A percentile compares a stretch with the other conserved stretches of the same genome.
These are phyloP conservation scores for Agelaius phoeniceus DNA, from an alignment of 2,113 vertebrate species.

Conservation along the genomic window DNA sequence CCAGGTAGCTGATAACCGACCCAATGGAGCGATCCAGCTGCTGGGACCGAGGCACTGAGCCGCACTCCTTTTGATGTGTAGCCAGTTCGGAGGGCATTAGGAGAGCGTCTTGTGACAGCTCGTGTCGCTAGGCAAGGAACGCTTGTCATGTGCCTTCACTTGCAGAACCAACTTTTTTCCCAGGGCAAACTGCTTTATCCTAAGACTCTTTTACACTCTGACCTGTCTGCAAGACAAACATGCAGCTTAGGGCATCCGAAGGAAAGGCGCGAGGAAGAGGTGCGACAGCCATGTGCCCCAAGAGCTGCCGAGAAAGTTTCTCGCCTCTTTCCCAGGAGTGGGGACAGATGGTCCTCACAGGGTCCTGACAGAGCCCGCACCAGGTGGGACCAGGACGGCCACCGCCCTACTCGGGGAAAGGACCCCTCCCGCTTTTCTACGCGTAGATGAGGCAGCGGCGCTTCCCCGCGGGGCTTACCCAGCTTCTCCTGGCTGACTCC, in stretches of 20 bases:
- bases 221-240: not conserved
- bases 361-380: not conserved
- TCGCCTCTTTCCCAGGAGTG: not conserved
- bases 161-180: not conserved
- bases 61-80: not conserved
- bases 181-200: not conserved
- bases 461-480: conserved; percentile 10
- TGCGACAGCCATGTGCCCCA: not conserved
- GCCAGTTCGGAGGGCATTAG: not conserved
- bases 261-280: not conserved
- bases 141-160: not conserved
- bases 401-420: not conserved
- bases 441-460: not conserved
- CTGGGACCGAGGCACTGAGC: not conserved
- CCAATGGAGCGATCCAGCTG: not conserved
- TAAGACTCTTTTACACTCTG: not conserved
- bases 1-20: not conserved
- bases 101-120: not conserved
- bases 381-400: not conserved
- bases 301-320: not conserved
- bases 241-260: not conserved
- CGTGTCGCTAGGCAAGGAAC: not conserved
- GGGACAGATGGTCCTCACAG: not conserved
- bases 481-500: conserved; percentile 71
- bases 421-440: not conserved